Conservation (phyloP, 2,797 vertebrate species). For the Morus bassanus region DNA sequence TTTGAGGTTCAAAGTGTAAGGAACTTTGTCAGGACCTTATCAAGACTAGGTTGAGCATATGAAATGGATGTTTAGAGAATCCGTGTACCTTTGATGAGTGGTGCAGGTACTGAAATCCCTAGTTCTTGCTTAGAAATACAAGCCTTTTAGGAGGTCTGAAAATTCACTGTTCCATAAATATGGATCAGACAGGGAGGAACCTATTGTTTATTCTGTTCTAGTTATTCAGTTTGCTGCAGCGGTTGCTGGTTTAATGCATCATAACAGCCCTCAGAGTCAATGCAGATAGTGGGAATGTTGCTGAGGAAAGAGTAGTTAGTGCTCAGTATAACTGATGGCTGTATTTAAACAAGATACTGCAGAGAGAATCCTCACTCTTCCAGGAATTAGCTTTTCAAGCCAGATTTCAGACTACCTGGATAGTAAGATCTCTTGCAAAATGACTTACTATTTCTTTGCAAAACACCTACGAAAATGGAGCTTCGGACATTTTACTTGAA, state of each 20-base stretch:
- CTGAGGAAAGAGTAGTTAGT: not conserved
- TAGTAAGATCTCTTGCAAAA: not conserved
- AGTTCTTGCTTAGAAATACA: not conserved
- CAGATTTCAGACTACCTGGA: not conserved
- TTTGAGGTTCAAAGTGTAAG: not conserved
- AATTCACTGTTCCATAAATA: not conserved
- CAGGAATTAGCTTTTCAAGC: not conserved
- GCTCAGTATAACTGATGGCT: not conserved
- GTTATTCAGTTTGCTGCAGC: not conserved
- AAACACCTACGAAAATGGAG: not conserved
- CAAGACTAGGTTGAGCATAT: not conserved
- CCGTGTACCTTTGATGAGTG: fast-evolving
- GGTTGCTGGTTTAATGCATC: not conserved
- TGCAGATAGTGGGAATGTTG: not conserved
- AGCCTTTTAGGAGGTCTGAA: not conserved
- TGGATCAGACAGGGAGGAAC: not conserved
- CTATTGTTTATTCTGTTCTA: not conserved
- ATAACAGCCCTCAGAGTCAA: not conserved
- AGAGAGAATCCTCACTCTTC: not conserved
- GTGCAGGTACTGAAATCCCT: not conserved
- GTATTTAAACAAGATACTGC: not conserved
- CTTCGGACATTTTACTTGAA: not conserved
- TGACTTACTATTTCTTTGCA: not conserved
- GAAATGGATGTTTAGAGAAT: not conserved
- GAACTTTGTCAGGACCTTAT: not conserved